Percentiles rank a stretch among this genome's conserved stretches.
phyloP scores from a whole-genome alignment of 2,888 invertebrate genomes.

The Idaea dimidiata region DNA sequence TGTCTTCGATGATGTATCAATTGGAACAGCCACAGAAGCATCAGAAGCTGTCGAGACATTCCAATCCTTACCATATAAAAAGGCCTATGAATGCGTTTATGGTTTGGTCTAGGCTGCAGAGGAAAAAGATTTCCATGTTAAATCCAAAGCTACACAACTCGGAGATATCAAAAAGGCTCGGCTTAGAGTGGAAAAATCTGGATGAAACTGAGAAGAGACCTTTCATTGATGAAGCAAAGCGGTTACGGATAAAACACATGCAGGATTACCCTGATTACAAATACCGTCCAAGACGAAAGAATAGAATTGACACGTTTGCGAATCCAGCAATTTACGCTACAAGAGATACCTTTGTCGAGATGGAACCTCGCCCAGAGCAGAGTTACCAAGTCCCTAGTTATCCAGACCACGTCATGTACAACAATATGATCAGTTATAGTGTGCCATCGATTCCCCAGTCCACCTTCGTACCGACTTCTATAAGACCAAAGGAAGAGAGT shows the following conservation, averaged over 20 bases:
- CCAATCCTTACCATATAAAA: conserved; percentile 88
- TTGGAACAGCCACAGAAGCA: conserved; percentile 52
- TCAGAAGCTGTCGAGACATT: conserved; percentile 77
- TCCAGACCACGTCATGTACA: conserved; percentile 68
- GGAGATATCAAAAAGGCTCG: conserved; percentile 90
- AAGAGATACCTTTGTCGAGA: conserved; percentile 59
- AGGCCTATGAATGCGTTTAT: conserved; percentile 99
- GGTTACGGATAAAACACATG: conserved; percentile 86
- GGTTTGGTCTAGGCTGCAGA: conserved; percentile 96
- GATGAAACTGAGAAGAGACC: conserved; percentile 90
- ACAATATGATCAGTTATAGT: conserved; percentile 68
- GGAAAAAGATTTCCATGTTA: conserved; percentile 90
- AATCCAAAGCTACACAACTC: conserved; percentile 90
- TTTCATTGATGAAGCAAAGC: conserved; percentile 94
- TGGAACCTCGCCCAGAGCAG: conserved; percentile 60
- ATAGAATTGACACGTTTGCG: conserved; percentile 66
- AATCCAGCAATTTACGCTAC: conserved; percentile 54
- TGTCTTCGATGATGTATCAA: conserved; percentile 59
- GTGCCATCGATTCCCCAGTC: conserved; percentile 61
- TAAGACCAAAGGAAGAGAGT: conserved; percentile 62
- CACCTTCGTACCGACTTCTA: conserved; percentile 52
- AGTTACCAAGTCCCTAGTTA: conserved; percentile 63
- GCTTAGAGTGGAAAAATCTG: conserved; percentile 92
- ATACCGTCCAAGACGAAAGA: conserved; percentile 84
- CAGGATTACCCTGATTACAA: conserved; percentile 87